Base-by-base conservation (phyloP, 2,888 invertebrate genomes). In the Zeuzera pyrina region DNA sequence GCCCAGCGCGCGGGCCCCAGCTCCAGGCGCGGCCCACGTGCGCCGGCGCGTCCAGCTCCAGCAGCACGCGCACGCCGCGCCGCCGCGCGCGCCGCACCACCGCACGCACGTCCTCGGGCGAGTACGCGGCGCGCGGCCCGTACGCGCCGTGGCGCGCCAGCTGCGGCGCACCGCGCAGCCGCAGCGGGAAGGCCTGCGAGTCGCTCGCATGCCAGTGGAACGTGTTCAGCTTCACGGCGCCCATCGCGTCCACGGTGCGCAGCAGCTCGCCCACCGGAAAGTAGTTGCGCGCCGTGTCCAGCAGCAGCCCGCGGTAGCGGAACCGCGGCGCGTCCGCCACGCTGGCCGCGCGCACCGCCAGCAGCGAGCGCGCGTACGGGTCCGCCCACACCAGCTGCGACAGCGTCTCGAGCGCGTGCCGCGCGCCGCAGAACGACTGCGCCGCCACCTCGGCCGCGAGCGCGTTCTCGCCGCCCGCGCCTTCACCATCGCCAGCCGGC, bases 201-300 rank as follows among this genome's bases (percentile, higher is more conserved):
- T 97, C 97, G 3, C 91, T 91, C 15, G 93, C 85, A 56, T 94
- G 93, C 97, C 97, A 97, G 58, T 97, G 97, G 57, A 97, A 92
- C 2, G 94, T 93, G 73, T 97, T 97, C 43, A 97, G 68, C 70
- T 97, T 97, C 50, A 90, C 89, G 27, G 93, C 89, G 0, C 92
- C 89, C 97, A 97, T 96, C 2, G 92, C 95, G 36, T 93, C 90
- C 53, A 97, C 77, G 6, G 93, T 90, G 7, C 90, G 85, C 49
- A 91, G 87, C 22, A 93, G 84, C 30, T 89, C 86, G 6, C 84
- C 85, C 2, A 93, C 83, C 1, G 92, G 89, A 57, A 97, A 90
- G 67, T 89, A 98, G 68, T 97, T 96, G 12, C 98, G 84, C 0
- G 96, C 91, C 0, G 97, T 95, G 60, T 98, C 98, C 30, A 98